Percentiles rank a stretch among this genome's conserved stretches.
phyloP scores from a whole-genome alignment of 2,888 invertebrate genomes.

The Steinernema hermaphroditum region DNA sequence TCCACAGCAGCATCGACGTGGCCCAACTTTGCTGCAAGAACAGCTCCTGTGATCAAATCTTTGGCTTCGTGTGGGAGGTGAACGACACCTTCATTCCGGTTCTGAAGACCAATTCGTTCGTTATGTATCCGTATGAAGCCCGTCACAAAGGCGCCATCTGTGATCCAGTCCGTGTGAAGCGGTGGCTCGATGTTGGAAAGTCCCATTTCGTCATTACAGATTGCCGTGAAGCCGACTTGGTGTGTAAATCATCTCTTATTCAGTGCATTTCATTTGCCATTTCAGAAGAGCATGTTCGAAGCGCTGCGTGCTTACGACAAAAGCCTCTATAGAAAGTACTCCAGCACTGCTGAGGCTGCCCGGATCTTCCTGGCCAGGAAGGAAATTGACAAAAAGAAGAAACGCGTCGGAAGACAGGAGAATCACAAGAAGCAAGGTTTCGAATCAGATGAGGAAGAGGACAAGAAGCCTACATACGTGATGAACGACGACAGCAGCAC shows the following conservation, averaged over 20 bases:
- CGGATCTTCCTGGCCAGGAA: not conserved
- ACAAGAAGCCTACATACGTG: no score
- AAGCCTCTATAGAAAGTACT: not conserved
- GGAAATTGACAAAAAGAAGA: conserved; percentile 9
- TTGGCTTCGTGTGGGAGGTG: not conserved
- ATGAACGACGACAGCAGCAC: no score
- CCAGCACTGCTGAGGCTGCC: not conserved
- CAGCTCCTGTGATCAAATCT: not conserved
- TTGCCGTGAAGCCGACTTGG: not conserved
- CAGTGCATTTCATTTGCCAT: not conserved
- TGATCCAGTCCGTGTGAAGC: conserved; percentile 18
- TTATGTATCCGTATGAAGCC: not conserved
- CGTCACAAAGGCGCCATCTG: not conserved
- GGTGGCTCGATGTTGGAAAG: not conserved
- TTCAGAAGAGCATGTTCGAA: conserved; percentile 18
- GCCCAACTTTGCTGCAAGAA: not conserved
- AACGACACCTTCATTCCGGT: not conserved
- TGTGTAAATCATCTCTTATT: not conserved
- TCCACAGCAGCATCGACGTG: not conserved
- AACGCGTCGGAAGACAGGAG: not conserved
- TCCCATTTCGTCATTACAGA: not conserved
- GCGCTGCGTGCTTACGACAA: not conserved
- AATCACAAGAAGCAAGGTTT: not conserved
- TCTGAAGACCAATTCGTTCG: not conserved
- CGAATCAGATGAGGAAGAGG: not conserved